These are phyloP conservation scores for Pseudomugil tenellus DNA, from an alignment of 2,797 vertebrate genomes.

Conservation along the genomic window DNA sequence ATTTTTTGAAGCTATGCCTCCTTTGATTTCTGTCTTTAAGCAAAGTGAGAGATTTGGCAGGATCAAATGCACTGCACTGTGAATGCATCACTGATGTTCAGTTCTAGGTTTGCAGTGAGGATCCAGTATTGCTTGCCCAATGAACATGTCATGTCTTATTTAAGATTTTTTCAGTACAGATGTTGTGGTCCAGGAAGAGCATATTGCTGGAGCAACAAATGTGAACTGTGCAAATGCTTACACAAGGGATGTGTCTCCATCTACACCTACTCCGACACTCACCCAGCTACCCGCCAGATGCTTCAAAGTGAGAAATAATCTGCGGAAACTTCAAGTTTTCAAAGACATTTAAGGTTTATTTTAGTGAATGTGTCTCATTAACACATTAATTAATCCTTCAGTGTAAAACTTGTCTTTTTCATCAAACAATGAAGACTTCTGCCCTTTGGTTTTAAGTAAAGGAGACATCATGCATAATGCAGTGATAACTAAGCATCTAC, in stretches of 20 bases:
- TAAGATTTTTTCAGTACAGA: slow-evolving; percentile 16
- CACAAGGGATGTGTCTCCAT: slow-evolving; percentile 24
- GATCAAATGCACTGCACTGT: neutral
- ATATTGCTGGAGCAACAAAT: slow-evolving; percentile 23
- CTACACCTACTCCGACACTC: slow-evolving; percentile 24
- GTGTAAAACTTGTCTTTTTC: neutral
- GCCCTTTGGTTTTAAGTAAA: slow-evolving; percentile 57
- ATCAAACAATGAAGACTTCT: slow-evolving; percentile 61
- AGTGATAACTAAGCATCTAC: slow-evolving; percentile 69
- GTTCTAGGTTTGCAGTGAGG: neutral
- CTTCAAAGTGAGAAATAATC: slow-evolving; percentile 12
- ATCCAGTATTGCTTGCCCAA: neutral
- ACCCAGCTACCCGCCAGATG: slow-evolving; percentile 35
- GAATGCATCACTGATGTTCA: neutral
- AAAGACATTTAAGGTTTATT: neutral
- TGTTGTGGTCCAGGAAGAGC: neutral
- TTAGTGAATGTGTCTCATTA: slow-evolving; percentile 7
- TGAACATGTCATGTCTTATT: neutral
- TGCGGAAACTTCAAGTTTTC: slow-evolving; percentile 7
- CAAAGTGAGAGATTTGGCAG: too few species aligned
- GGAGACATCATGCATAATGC: slow-evolving; percentile 76
- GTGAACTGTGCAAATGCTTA: slow-evolving; percentile 12
- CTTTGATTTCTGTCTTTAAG: too few species aligned
- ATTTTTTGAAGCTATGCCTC: neutral
- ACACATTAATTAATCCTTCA: slow-evolving; percentile 16